These are phyloP conservation scores for Tamias sibiricus DNA, from an alignment of 2,113 vertebrate genomes.

Conservation along the genomic window DNA sequence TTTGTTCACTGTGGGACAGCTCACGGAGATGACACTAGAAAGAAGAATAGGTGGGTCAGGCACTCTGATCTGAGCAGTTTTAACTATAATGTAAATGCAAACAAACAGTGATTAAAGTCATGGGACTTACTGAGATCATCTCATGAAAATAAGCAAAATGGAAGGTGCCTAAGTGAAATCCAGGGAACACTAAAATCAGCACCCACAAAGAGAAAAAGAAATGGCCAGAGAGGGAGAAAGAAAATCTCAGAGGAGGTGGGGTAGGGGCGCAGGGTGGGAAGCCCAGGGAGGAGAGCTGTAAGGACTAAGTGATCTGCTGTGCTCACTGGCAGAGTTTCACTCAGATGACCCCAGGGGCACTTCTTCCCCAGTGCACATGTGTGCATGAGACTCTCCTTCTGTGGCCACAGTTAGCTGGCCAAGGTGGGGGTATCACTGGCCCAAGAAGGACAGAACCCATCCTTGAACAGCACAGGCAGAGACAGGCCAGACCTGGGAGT, in stretches of 20 bases:
- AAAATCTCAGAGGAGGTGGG: fast-evolving
- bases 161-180: not conserved
- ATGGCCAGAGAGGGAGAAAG: not conserved
- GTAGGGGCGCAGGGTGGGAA: fast-evolving
- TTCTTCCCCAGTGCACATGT: not conserved
- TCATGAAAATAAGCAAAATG: not conserved
- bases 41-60: not conserved
- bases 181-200: not conserved
- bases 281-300: not conserved
- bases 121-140: not conserved
- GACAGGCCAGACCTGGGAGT: not conserved
- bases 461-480: not conserved
- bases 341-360: not conserved
- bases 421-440: not conserved
- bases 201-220: not conserved
- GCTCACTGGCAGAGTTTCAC: fast-evolving
- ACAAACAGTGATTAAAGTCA: not conserved
- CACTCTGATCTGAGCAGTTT: not conserved
- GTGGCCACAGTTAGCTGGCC: not conserved
- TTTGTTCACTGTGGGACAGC: not conserved
- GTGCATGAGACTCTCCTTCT: not conserved
- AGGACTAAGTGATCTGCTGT: too few species aligned
- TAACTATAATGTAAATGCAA: not conserved
- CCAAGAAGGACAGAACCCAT: not conserved
- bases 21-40: not conserved